Evolutionary conservation across 2,113 vertebrate genomes (phyloP), one percentile per base, ranked within the genome.

Genomic region (Myocastor coypus): DNA sequence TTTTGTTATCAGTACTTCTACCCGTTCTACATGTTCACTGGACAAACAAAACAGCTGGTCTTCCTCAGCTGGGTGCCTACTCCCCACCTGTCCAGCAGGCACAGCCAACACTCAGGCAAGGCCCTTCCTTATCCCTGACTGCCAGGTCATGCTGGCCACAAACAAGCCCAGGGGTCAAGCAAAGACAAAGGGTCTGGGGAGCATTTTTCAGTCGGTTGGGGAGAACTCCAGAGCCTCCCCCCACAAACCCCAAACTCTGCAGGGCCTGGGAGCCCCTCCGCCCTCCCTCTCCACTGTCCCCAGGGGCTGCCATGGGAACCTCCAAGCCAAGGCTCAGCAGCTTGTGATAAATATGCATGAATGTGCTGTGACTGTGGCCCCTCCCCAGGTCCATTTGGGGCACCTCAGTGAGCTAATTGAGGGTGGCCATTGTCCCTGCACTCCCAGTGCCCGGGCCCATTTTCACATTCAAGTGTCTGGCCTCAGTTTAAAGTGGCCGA

Each of bases 371-470:
- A 97, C 97, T 93, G 87, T 75, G 92, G 89, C 96, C 96, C 96
- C 95, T 97, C n/a, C 97, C 96, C 97, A 93, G 98, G 98, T 92
- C 97, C 98, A 98, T 98, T 98, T 98, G 96, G 97, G 91, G 97
- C 96, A 95, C 97, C 98, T 98, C 98, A 98, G 98, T 98, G 98
- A 99, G 98, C 98, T 99, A 98, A 99, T 98, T 98, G 98, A 98
- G 98, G 98, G 98, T 71, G 96, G 98, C 98, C 97, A 96, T 99
- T 98, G 98, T 98, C 96, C 97, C 96, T 96, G 95, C 87, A 78
- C 98, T 97, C 97, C 97, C 97, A 95, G 97, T 75, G 97, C 98
- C 95, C 96, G 97, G 97, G 95, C 98, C 98, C 98, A 93, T 98
- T 98, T 98, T 98, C 98, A 97, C 98, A 98, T 98, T 98, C 98